Percentiles rank a stretch among this genome's conserved stretches.
phyloP scores from a whole-genome alignment of 2,797 vertebrate genomes.

The Spea hammondii region DNA sequence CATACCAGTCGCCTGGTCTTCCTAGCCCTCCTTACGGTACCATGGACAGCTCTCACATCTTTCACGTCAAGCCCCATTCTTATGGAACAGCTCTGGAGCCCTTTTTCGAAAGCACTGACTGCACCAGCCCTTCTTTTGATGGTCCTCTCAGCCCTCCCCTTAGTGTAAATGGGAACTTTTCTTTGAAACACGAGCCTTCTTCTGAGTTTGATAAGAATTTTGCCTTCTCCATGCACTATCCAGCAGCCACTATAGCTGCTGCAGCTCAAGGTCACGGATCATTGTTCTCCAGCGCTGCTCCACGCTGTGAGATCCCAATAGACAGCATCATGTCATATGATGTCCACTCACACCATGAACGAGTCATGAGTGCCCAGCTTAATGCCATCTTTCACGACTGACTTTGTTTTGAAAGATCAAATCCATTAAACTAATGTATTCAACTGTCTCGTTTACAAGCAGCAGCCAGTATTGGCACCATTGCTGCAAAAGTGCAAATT shows the following conservation, averaged over 20 bases:
- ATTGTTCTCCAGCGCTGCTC: slow-evolving; percentile 74
- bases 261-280: slow-evolving; percentile 73
- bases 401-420: slow-evolving; percentile 55
- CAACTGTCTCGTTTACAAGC: slow-evolving; percentile 65
- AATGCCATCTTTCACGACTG: slow-evolving; percentile 94
- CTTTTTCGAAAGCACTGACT: slow-evolving; percentile 89
- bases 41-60: slow-evolving; percentile 95
- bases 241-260: slow-evolving; percentile 72
- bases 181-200: slow-evolving; percentile 90
- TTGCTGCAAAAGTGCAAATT: slow-evolving; percentile 69
- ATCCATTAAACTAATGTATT: slow-evolving; percentile 55
- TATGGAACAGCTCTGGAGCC: slow-evolving; percentile 86
- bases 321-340: slow-evolving; percentile 88
- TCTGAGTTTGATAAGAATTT: slow-evolving; percentile 84
- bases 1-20: slow-evolving; percentile 90
- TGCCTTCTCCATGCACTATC: slow-evolving; percentile 88
- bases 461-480: slow-evolving; percentile 61
- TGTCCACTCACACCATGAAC: slow-evolving; percentile 86
- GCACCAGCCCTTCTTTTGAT: slow-evolving; percentile 84
- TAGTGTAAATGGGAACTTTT: slow-evolving; percentile 97
- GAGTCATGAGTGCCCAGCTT: slow-evolving; percentile 89
- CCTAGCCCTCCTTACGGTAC: slow-evolving; percentile 95
- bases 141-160: slow-evolving; percentile 93
- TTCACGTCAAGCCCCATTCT: slow-evolving; percentile 89
- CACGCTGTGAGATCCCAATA: slow-evolving; percentile 83